Evolutionary conservation across 23 tunicate species (phyloP), one percentile per base, ranked within the genome.

Genomic region (Ciona savignyi): DNA sequence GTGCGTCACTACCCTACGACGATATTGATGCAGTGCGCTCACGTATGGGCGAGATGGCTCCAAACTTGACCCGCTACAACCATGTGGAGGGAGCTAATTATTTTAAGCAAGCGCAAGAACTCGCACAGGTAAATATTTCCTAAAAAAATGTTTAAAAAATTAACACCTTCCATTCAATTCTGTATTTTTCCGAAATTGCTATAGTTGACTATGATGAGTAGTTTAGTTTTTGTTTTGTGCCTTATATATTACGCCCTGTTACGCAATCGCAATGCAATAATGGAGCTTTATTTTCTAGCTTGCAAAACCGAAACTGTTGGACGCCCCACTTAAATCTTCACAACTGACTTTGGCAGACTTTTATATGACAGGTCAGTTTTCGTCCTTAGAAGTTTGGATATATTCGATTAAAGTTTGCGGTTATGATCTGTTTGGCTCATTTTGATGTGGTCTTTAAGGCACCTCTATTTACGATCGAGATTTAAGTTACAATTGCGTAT

Each of bases 301-400:
- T 51, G 79, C 86, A 20, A 72, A 80, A 30, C 79, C 85, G 51
- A 60, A 75, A 33, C 60, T 86, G 30, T 25, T 79, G 25, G 82
- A 60, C 81, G 24, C 60, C 33, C 93, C 83, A 0, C 60, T 88
- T 72, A 70, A 70, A 63, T 70, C 84, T 25, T 72, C 83, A 6
- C 96, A 83, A 42, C 70, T 73, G 25, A 32, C 72, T 20, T 74
- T 88, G 25, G 78, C 96, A 2, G 96, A 95, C 67, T 95, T 85
- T 74, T 88, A 83, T 66, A 90, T 84, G 91, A 85, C 99, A 42
- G 84, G 85, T 82, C 35, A 3, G n/a, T n/a, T n/a, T n/a, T n/a
- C n/a, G n/a, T n/a, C n/a, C n/a, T n/a, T n/a, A n/a, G n/a, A n/a
- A n/a, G n/a, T n/a, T n/a, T n/a, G n/a, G n/a, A n/a, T n/a, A n/a